Conservation (phyloP, 1,140 invertebrate genomes). For the Alviniconcha marisindica region DNA sequence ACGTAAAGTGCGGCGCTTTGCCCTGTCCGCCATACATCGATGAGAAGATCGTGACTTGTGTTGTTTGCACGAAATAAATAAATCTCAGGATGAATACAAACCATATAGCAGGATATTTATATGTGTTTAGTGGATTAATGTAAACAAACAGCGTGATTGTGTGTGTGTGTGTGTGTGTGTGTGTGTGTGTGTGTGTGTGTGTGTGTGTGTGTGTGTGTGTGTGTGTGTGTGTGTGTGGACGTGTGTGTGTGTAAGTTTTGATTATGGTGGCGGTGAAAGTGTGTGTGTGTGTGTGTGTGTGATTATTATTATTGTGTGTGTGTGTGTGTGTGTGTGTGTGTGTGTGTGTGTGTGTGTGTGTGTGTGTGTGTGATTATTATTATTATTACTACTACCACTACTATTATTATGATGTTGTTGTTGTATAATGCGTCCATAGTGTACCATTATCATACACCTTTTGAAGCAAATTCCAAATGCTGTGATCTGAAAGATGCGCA, state of each 20-base stretch:
- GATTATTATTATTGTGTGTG: neutral
- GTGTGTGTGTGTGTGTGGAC: conserved; percentile 1
- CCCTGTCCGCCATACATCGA: neutral
- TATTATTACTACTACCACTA: too few relatives aligned
- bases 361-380: neutral
- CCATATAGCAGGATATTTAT: too few relatives aligned
- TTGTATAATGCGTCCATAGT: neutral
- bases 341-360: conserved; percentile 14
- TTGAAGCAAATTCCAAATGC: too few relatives aligned
- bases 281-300: conserved; percentile 17
- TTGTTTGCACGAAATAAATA: neutral
- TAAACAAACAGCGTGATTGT: too few relatives aligned
- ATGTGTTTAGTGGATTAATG: too few relatives aligned
- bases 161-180: conserved; percentile 16
- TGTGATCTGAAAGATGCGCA: neutral
- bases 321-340: conserved; percentile 13
- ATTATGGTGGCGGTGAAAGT: neutral
- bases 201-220: neutral
- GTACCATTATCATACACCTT: neutral
- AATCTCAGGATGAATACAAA: too few relatives aligned
- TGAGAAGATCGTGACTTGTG: neutral
- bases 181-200: neutral
- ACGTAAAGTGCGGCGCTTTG: neutral
- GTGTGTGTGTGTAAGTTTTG: neutral
- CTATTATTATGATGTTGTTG: too few relatives aligned